Conservation (phyloP, 2,113 vertebrate genomes). For the Mionectes macconnelli region DNA sequence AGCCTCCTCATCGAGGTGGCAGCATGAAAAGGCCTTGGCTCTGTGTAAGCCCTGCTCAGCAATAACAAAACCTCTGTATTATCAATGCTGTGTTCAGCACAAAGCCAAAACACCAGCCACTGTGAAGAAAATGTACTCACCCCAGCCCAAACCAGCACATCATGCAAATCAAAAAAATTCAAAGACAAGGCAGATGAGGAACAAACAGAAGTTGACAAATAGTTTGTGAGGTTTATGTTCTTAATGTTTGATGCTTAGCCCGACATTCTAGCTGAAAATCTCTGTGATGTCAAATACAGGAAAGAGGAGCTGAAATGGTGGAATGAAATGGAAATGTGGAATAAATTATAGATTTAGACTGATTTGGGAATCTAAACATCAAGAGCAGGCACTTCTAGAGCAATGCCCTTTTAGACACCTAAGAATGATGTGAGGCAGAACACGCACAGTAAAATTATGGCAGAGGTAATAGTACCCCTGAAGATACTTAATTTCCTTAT, state of each 20-base stretch:
- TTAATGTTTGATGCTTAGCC: not conserved
- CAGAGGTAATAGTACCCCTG: not conserved
- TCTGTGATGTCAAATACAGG: not conserved
- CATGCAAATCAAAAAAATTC: not conserved
- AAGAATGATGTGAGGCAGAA: not conserved
- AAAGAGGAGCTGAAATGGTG: not conserved
- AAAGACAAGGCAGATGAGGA: not conserved
- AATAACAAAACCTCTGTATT: not conserved
- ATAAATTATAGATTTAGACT: not conserved
- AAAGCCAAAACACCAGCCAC: not conserved
- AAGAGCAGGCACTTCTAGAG: not conserved
- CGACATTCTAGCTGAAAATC: not conserved
- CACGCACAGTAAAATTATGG: not conserved
- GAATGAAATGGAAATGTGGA: not conserved
- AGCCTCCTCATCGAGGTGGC: not conserved
- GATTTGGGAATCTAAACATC: not conserved
- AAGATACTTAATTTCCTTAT: not conserved
- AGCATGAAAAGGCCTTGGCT: not conserved
- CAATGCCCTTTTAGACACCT: not conserved
- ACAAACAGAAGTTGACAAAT: not conserved
- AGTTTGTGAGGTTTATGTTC: not conserved
- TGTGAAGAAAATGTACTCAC: not conserved
- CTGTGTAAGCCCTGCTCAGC: not conserved
- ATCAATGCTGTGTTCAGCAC: not conserved
- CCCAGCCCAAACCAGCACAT: not conserved